These are phyloP conservation scores for Cavia porcellus DNA, from an alignment of 2,113 vertebrate genomes.

Conservation along the genomic window DNA sequence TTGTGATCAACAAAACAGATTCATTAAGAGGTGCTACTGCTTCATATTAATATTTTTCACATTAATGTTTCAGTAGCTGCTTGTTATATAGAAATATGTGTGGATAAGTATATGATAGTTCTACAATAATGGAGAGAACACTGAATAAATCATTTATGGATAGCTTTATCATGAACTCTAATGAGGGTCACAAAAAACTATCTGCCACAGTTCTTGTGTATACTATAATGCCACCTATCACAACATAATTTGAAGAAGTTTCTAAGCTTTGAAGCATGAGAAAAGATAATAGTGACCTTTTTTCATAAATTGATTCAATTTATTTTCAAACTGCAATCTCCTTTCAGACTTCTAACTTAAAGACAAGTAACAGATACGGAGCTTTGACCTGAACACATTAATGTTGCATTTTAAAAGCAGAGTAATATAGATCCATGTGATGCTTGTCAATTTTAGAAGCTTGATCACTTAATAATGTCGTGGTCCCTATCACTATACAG, in stretches of 20 bases:
- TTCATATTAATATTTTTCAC: background rate
- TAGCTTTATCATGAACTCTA: background rate
- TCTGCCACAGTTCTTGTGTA: background rate
- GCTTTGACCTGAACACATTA: conserved; percentile 67
- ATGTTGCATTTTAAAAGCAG: conserved; percentile 68
- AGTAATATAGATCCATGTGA: background rate
- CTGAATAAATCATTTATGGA: background rate
- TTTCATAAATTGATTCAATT: conserved; percentile 19
- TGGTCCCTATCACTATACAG: conserved; percentile 55
- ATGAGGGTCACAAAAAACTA: background rate
- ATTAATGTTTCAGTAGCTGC: background rate
- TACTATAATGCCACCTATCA: background rate
- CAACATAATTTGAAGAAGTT: background rate
- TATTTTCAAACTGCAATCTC: conserved; percentile 17
- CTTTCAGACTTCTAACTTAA: background rate
- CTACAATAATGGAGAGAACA: background rate
- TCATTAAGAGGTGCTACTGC: background rate
- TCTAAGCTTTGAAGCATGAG: background rate
- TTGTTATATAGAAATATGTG: background rate
- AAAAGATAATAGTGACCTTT: background rate
- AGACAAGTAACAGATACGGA: conserved; percentile 63
- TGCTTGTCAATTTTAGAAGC: conserved; percentile 47
- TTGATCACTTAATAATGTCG: conserved; percentile 56
- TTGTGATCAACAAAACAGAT: background rate
- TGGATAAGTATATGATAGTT: background rate